Percentiles rank a stretch among this genome's conserved stretches.
These are phyloP conservation scores for Crossocerus cetratus DNA, from an alignment of 2,888 invertebrate species.

Conservation along the genomic window DNA sequence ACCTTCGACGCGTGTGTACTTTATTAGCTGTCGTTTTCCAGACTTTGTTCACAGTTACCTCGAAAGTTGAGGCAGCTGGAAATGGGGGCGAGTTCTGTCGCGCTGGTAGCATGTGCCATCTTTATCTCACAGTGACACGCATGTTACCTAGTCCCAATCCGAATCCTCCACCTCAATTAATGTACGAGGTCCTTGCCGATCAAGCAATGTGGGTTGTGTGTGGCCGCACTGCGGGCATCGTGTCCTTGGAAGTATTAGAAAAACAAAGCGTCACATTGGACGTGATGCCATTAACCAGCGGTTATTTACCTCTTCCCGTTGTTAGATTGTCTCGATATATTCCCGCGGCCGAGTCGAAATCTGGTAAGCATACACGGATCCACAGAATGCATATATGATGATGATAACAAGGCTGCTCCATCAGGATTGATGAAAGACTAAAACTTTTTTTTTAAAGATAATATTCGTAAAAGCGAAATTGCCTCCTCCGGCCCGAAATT, in stretches of 20 bases:
- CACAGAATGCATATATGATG: background rate
- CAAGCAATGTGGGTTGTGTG: slow-evolving; percentile 96
- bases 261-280: slow-evolving; percentile 89
- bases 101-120: slow-evolving; percentile 91
- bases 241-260: slow-evolving; percentile 82
- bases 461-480: slow-evolving; percentile 76
- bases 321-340: slow-evolving; percentile 94
- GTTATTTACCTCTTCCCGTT: slow-evolving; percentile 91
- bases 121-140: slow-evolving; percentile 85
- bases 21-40: slow-evolving; percentile 71
- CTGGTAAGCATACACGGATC: slow-evolving; percentile 63
- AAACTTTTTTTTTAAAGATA: slow-evolving; percentile 69
- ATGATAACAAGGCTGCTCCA: no score
- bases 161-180: slow-evolving; percentile 79
- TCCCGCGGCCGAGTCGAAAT: slow-evolving; percentile 81
- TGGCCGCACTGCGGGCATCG: slow-evolving; percentile 90
- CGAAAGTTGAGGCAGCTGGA: slow-evolving; percentile 88
- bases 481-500: slow-evolving; percentile 84
- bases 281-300: slow-evolving; percentile 95
- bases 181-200: slow-evolving; percentile 96
- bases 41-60: slow-evolving; percentile 90
- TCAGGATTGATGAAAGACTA: no score
- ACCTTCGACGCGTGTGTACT: background rate
- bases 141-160: slow-evolving; percentile 69
- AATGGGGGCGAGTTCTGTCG: slow-evolving; percentile 88